Evolutionary conservation across 2,797 vertebrate genomes (phyloP).

Genomic region (Molossus alvarezi): DNA sequence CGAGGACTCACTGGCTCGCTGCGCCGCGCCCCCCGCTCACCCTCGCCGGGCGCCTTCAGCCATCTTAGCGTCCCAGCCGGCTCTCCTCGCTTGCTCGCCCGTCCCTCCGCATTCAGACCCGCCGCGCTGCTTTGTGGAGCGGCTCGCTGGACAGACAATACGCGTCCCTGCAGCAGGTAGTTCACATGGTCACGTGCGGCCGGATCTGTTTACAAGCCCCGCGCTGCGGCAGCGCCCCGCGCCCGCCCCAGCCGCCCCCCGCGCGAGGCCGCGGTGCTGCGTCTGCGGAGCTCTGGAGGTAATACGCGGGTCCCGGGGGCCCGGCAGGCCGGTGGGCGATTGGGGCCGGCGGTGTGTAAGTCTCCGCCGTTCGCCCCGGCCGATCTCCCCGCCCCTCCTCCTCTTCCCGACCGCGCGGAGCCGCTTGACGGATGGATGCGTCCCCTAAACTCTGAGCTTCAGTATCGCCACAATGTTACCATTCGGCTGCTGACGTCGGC

Average conservation of each 20-base stretch:
- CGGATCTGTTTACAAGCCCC: conserved; percentile 95
- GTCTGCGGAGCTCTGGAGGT: background rate
- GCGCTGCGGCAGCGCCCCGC: conserved; percentile 70
- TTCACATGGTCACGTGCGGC: conserved; percentile 89
- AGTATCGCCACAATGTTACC: conserved; percentile 83
- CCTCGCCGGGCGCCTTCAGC: conserved; percentile 83
- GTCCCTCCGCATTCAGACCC: background rate
- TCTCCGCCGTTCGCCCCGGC: background rate
- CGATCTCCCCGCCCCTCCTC: background rate
- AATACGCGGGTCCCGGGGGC: background rate
- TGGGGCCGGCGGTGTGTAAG: background rate
- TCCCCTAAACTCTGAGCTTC: conserved; percentile 63
- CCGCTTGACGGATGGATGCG: background rate
- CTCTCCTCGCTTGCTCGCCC: background rate
- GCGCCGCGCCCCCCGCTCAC: conserved; percentile 75
- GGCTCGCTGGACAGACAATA: conserved; percentile 79
- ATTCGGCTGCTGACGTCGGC: conserved; percentile 86
- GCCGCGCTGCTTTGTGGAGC: conserved; percentile 77
- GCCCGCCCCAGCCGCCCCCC: conserved; percentile 46
- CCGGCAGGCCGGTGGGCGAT: background rate
- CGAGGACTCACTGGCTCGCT: conserved; percentile 33
- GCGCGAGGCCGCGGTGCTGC: conserved; percentile 67
- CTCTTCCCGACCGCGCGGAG: background rate
- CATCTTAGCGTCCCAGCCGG: conserved; percentile 86
- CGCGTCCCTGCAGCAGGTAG: conserved; percentile 88